phyloP scores from a whole-genome alignment of 2,113 vertebrate genomes.

The Scomber colias region DNA sequence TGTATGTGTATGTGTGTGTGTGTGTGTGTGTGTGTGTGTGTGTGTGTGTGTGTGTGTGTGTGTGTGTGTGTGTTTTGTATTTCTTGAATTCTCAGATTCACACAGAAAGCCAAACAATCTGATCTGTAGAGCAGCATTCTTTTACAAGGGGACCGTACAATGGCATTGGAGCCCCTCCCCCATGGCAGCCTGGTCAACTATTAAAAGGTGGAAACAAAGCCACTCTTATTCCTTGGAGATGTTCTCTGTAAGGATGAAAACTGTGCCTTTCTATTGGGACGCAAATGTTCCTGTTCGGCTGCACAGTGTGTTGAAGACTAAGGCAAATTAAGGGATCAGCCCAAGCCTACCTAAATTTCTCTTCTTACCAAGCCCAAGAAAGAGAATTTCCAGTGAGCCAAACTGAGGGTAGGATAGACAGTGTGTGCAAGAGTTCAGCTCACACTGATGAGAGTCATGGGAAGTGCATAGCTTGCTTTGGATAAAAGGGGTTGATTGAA shows the following conservation, averaged over 20 bases:
- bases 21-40: neutral
- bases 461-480: slow-evolving; percentile 19
- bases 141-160: slow-evolving; percentile 66
- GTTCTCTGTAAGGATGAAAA: slow-evolving; percentile 20
- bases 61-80: neutral
- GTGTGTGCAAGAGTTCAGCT: slow-evolving; percentile 32
- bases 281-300: slow-evolving; percentile 22
- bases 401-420: neutral
- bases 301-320: neutral
- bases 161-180: slow-evolving; percentile 58
- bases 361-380: neutral
- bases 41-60: neutral
- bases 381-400: neutral
- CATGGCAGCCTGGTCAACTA: slow-evolving; percentile 54
- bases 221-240: slow-evolving; percentile 72
- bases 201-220: slow-evolving; percentile 72
- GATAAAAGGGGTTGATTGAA: neutral
- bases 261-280: slow-evolving; percentile 22
- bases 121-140: slow-evolving; percentile 59
- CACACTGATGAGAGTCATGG: slow-evolving; percentile 31
- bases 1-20: too few species aligned
- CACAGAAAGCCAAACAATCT: slow-evolving; percentile 37
- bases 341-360: slow-evolving; percentile 1
- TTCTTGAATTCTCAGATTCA: slow-evolving; percentile 37
- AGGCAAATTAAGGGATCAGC: neutral